Percentiles rank a stretch among this genome's conserved stretches.
Conservation (phyloP, 2,888 invertebrate species). For the Linhomoeus sp. region DNA sequence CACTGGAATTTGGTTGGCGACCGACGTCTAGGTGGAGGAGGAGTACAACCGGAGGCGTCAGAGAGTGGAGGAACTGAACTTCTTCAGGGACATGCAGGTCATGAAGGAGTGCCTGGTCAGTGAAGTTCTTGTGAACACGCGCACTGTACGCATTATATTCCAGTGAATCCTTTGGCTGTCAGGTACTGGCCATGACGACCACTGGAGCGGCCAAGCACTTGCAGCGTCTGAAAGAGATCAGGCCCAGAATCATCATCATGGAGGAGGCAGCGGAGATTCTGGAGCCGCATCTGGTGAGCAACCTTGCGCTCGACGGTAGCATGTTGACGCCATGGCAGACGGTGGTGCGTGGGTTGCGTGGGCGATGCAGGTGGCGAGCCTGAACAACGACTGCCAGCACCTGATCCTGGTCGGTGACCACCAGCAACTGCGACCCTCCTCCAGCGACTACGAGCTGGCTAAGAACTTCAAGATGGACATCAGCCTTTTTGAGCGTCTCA, state of each 20-base stretch:
- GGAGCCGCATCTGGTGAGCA: conserved; percentile 20
- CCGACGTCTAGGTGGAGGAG: too few species aligned
- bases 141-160: too few species aligned
- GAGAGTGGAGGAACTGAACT: conserved; percentile 37
- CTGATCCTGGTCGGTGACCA: conserved; percentile 69
- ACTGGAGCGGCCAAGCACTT: conserved; percentile 50
- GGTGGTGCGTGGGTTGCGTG: conserved; percentile 23
- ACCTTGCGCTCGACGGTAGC: too few species aligned
- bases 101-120: background rate
- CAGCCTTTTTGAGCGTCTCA: conserved; percentile 61
- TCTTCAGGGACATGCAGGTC: conserved; percentile 34
- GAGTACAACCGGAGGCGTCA: conserved; percentile 38
- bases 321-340: too few species aligned
- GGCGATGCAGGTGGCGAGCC: too few species aligned
- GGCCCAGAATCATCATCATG: conserved; percentile 10
- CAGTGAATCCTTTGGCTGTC: too few species aligned
- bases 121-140: too few species aligned
- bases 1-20: too few species aligned
- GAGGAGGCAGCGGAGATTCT: background rate
- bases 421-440: conserved; percentile 53
- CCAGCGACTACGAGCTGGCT: conserved; percentile 47
- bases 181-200: conserved; percentile 49
- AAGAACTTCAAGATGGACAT: conserved; percentile 47
- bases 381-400: conserved; percentile 44
- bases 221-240: conserved; percentile 36